Conservation (phyloP, 2,797 vertebrate genomes). For the Mus caroli region DNA sequence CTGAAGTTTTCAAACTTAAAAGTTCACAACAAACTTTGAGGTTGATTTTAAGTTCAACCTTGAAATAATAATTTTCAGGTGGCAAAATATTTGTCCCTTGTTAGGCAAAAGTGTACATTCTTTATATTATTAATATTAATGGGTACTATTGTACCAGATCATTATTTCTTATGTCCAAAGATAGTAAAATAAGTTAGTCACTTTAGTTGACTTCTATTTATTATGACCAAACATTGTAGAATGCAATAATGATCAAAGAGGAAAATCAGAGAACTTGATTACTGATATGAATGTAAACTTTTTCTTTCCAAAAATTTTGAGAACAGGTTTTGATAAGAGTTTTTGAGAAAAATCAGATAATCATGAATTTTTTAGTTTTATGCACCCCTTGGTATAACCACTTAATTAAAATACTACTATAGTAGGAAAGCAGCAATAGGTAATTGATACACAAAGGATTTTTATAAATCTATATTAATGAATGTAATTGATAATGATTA, state of each 20-base stretch:
- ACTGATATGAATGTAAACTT: not conserved
- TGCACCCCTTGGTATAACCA: not conserved
- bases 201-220: not conserved
- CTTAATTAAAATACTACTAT: not conserved
- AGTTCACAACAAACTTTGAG: not conserved
- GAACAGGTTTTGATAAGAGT: not conserved
- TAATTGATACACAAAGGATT: not conserved
- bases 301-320: not conserved
- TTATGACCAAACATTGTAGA: not conserved
- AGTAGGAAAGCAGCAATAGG: not conserved
- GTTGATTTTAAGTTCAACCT: slow-evolving; percentile 26
- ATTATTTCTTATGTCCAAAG: not conserved
- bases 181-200: slow-evolving; percentile 12
- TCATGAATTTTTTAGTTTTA: not conserved
- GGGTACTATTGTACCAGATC: not conserved
- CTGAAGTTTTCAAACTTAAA: slow-evolving; percentile 1
- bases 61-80: not conserved
- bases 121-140: not conserved
- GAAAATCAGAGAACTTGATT: not conserved
- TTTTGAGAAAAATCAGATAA: not conserved
- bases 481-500: not conserved
- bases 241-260: not conserved
- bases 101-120: not conserved
- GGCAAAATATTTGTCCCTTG: not conserved
- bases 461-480: not conserved